Conservation (phyloP, 2,797 vertebrate genomes). For the Thalassophryne amazonica region DNA sequence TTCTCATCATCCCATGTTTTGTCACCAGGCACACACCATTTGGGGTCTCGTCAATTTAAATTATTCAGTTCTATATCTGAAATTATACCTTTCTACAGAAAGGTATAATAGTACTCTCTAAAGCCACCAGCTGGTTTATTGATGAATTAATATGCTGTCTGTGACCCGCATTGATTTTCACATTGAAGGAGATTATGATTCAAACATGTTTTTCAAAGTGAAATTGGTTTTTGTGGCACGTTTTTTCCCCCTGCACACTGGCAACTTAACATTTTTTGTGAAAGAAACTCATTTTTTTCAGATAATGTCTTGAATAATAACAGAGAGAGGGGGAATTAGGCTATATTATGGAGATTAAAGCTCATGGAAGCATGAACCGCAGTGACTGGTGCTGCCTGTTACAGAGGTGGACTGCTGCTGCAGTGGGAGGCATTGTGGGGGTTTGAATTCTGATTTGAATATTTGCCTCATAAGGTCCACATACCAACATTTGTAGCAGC, state of each 20-base stretch:
- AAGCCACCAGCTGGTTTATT: slow-evolving; percentile 37
- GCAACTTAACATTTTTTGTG: slow-evolving; percentile 23
- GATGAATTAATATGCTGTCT: slow-evolving; percentile 31
- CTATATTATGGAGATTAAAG: slow-evolving; percentile 64
- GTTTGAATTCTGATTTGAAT: slow-evolving; percentile 60
- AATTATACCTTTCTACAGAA: slow-evolving; percentile 11
- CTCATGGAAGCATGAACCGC: slow-evolving; percentile 26
- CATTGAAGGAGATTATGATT: slow-evolving; percentile 39
- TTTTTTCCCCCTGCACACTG: slow-evolving; percentile 31
- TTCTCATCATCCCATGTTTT: background rate
- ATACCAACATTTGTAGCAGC: slow-evolving; percentile 30
- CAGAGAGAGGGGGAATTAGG: slow-evolving; percentile 39
- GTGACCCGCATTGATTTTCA: slow-evolving; percentile 34
- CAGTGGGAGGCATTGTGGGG: slow-evolving; percentile 24
- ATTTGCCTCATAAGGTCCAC: slow-evolving; percentile 39
- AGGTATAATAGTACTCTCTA: too few species aligned
- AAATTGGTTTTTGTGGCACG: slow-evolving; percentile 33
- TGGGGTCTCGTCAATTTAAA: slow-evolving; percentile 30
- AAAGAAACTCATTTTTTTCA: slow-evolving; percentile 34
- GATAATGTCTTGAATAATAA: slow-evolving; percentile 51
- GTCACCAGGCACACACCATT: slow-evolving; percentile 9
- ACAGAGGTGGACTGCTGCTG: slow-evolving; percentile 34
- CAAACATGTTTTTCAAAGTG: slow-evolving; percentile 51
- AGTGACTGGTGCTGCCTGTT: slow-evolving; percentile 31
- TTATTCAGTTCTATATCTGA: slow-evolving; percentile 18